Evolutionary conservation across 1,140 invertebrate genomes (phyloP).

Genomic region (Lordiphosa collinella): DNA sequence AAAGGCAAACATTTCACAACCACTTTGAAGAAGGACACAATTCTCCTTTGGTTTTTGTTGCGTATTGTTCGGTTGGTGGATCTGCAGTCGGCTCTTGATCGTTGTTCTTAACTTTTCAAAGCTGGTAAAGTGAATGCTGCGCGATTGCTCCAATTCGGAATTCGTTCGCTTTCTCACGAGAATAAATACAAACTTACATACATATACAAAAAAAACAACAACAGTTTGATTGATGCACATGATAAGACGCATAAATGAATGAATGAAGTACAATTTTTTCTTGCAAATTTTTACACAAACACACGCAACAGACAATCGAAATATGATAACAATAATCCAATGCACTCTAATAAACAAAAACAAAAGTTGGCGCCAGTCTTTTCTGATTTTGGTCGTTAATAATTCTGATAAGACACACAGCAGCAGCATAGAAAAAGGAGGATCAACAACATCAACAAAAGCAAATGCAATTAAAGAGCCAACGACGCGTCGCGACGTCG

Average conservation of each 20-base stretch:
- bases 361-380: constrained; percentile 39
- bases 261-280: not conserved
- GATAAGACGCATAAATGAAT: constrained; percentile 1
- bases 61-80: too few species aligned
- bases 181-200: too few species aligned
- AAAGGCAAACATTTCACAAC: constrained; percentile 87
- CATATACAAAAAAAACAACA: constrained; percentile 10
- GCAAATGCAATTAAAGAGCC: constrained; percentile 20
- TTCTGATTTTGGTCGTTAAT: constrained; percentile 51
- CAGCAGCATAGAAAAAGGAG: not conserved
- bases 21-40: constrained; percentile 84
- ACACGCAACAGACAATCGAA: too few species aligned
- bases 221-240: not conserved
- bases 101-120: constrained; percentile 7
- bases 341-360: constrained; percentile 14
- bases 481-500: not conserved
- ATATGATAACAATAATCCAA: too few species aligned
- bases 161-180: constrained; percentile 41
- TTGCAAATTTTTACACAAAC: too few species aligned
- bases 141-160: too few species aligned
- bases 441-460: constrained; percentile 18
- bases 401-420: constrained; percentile 35
- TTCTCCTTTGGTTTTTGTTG: constrained; percentile 29
- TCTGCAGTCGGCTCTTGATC: too few species aligned
- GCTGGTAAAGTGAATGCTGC: too few species aligned